Evolutionary conservation across 2,888 invertebrate genomes (phyloP).

Genomic region (Idaea straminata): DNA sequence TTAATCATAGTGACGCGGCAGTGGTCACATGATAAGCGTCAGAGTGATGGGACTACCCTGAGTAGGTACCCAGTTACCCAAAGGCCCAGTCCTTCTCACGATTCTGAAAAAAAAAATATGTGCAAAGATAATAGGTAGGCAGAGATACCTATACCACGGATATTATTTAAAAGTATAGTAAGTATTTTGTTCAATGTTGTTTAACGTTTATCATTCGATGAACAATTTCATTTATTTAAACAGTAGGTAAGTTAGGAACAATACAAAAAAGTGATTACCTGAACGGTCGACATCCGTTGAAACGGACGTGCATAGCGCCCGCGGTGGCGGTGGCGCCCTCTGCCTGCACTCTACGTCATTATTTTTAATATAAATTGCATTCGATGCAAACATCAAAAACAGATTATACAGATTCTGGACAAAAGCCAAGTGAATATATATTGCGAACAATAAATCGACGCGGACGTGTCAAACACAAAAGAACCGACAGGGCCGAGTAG

Average conservation of each 20-base stretch:
- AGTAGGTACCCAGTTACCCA: background rate
- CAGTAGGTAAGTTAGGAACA: constrained; percentile 6
- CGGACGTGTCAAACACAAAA: constrained; percentile 29
- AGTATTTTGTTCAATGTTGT: background rate
- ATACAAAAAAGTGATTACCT: constrained; percentile 7
- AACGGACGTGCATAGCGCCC: constrained; percentile 3
- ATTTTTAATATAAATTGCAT: constrained; percentile 15
- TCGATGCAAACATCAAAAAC: constrained; percentile 23
- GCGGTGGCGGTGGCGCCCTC: background rate
- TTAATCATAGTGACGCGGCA: constrained; percentile 55
- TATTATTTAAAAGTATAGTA: background rate
- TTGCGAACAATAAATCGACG: constrained; percentile 31
- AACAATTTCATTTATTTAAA: constrained; percentile 13
- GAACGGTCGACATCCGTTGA: background rate
- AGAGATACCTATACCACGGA: background rate
- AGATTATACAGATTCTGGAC: constrained; percentile 26
- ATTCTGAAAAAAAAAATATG: background rate
- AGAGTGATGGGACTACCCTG: constrained; percentile 26
- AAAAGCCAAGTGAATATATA: constrained; percentile 31
- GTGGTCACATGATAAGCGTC: constrained; percentile 49
- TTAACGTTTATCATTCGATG: background rate
- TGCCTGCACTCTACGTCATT: constrained; percentile 10
- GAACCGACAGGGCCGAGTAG: constrained; percentile 19
- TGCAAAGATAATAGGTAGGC: background rate
- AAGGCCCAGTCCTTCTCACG: background rate